Evolutionary conservation across 1,140 invertebrate genomes (phyloP).

Genomic region (Drosophila elegans): DNA sequence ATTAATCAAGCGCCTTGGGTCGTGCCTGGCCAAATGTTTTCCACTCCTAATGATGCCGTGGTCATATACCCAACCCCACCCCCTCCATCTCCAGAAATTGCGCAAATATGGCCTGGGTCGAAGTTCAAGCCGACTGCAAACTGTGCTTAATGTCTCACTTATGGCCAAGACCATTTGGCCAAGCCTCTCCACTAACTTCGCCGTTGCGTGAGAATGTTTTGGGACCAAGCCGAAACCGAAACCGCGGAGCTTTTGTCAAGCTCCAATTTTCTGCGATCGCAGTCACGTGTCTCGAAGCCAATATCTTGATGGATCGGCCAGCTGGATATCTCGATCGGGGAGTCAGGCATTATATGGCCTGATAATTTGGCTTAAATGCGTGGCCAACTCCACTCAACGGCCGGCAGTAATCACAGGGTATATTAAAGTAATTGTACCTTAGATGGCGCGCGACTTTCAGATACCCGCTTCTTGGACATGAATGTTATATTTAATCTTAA

Average conservation of each 20-base stretch:
- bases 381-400: slow-evolving; percentile 48
- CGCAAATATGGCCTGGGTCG: slow-evolving; percentile 76
- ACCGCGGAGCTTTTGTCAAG: slow-evolving; percentile 37
- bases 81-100: slow-evolving; percentile 35
- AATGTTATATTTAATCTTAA: not conserved
- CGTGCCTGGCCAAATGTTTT: slow-evolving; percentile 81
- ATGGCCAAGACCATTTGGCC: slow-evolving; percentile 64
- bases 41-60: slow-evolving; percentile 76
- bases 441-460: not conserved
- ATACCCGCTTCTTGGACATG: slow-evolving; percentile 16
- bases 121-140: slow-evolving; percentile 68
- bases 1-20: slow-evolving; percentile 75
- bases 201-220: slow-evolving; percentile 43
- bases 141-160: slow-evolving; percentile 79
- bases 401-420: slow-evolving; percentile 12
- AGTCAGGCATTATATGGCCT: slow-evolving; percentile 41
- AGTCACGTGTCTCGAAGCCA: slow-evolving; percentile 40
- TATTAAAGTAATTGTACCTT: slow-evolving; percentile 19
- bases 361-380: slow-evolving; percentile 77
- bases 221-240: not conserved
- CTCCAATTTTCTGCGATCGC: slow-evolving; percentile 39
- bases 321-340: slow-evolving; percentile 39
- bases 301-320: slow-evolving; percentile 52
- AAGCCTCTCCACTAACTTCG: slow-evolving; percentile 43
- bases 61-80: slow-evolving; percentile 26